Base-by-base conservation (phyloP, 2,888 invertebrate genomes). In the Microplitis deprimator region DNA sequence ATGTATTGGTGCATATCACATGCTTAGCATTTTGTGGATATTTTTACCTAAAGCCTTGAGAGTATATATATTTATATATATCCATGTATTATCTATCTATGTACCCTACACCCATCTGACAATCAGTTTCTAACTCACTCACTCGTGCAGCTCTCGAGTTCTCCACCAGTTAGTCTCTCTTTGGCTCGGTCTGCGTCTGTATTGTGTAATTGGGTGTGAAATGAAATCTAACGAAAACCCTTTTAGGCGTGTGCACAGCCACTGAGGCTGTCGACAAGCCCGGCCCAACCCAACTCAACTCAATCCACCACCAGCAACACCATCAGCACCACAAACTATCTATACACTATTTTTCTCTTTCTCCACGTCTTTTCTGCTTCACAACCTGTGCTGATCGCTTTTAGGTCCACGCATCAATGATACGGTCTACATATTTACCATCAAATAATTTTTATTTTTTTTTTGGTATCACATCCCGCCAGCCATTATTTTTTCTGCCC, bases 191-290 rank as follows among this genome's bases (percentile, higher is more conserved):
- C 38, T 13, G 78, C 82, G 82, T 85, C 85, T 86, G 83, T 86
- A 83, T 83, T 83, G 82, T 85, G 86, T 89, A 89, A 89, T 89
- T 89, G 88, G 89, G 87, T 89, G 89, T 89, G 87, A 89, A 89
- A 89, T 89, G 89, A 89, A 89, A 88, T 89, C 89, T 89, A 89
- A 89, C 89, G 89, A 89, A 89, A 89, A 89, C 85, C 87, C 89
- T 89, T 89, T 89, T 89, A 88, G 89, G 88, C 89, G 89, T 89
- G 88, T 88, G 86, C 89, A 89, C 88, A 86, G 85, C 84, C 83
- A 83, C 85, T 85, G 82, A 75, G 80, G 80, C 68, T 83, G 83
- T 83, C 83, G 84, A 79, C 79, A 78, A 81, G 81, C 83, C 83
- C 83, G 83, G 85, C 81, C 79, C 81, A 71, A 80, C 77, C 78